phyloP scores from a whole-genome alignment of 2,797 vertebrate species.

The Sebastes minor region DNA sequence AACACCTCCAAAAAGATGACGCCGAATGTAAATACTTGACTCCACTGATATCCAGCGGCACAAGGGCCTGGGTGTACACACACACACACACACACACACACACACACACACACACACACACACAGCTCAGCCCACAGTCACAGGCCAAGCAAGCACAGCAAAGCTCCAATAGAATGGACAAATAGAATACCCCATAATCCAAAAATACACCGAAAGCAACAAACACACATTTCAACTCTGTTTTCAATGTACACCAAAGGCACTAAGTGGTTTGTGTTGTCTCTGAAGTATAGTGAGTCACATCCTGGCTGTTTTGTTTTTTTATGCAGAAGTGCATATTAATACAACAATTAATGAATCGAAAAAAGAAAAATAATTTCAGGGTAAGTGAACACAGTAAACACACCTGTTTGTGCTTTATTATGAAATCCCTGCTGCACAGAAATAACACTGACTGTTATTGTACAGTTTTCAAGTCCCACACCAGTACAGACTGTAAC shows the following conservation, averaged over 20 bases:
- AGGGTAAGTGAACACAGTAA: conserved; percentile 17
- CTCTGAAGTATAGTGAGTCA: conserved; percentile 30
- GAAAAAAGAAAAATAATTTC: not conserved
- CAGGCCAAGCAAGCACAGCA: conserved; percentile 33
- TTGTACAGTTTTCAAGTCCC: not conserved
- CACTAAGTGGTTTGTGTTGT: conserved; percentile 15
- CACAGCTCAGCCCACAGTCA: conserved; percentile 24
- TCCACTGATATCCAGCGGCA: conserved; percentile 49
- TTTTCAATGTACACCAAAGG: conserved; percentile 33
- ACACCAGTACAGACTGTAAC: not conserved
- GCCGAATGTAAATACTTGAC: conserved; percentile 71
- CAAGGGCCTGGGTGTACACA: conserved; percentile 11
- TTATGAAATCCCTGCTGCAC: conserved; percentile 6
- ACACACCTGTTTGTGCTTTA: conserved; percentile 28
- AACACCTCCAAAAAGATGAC: conserved; percentile 70
- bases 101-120: conserved; percentile 15
- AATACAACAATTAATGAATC: conserved; percentile 15
- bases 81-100: conserved; percentile 23
- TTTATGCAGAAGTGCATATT: not conserved
- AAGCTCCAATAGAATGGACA: conserved; percentile 57
- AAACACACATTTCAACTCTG: conserved; percentile 33
- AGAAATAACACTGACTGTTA: not conserved
- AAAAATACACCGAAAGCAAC: conserved; percentile 56
- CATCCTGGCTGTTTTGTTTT: not conserved
- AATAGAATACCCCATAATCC: conserved; percentile 54